Evolutionary conservation across 2,113 vertebrate species (phyloP), one percentile per base, ranked within the genome.

Genomic region (Cyprinodon variegatus): DNA sequence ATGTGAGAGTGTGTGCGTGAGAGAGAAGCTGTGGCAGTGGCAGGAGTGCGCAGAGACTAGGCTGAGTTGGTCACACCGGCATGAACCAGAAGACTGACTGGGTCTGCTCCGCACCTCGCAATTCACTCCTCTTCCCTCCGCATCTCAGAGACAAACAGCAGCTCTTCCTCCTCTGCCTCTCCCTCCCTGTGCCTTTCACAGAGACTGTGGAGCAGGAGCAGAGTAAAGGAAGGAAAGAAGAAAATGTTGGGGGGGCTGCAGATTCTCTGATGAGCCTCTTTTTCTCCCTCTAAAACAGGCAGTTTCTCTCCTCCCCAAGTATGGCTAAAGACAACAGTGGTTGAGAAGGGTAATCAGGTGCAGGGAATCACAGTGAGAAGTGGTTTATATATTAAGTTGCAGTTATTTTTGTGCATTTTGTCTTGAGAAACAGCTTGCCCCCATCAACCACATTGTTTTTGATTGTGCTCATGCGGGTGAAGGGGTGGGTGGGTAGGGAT

Each of bases 241-340:
- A 77, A 68, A 82, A 88, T 84, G 85, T 86, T 90, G 87, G 84
- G 87, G 89, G 88, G 90, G 84, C 90, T 91, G 91, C 90, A 90
- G 88, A 85, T 73, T 87, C 86, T 87, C 64, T 84, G 72, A 87
- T 89, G 78, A 86, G 76, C 62, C 69, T 88, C 77, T 61, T 70
- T 70, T 72, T 80, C 82, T 74, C 77, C 61, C 76, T 72, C 76
- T 81, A 72, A 71, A 83, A 69, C 68, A 59, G 70, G 80, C 79
- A 84, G 59, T 81, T 61, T 82, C 63, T 87, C 68, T 85, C 90
- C 85, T 85, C 90, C 85, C 86, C 70, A 89, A 86, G 78, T 81
- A 76, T 88, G 81, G 68, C 82, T 86, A 76, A 64, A 82, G 85
- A 85, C 82, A 77, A 74, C 77, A 29, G 11, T 48, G 12, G 68